Percentiles rank a stretch among this genome's conserved stretches.
These are phyloP conservation scores for Oedothorax gibbosus DNA, from an alignment of 1,140 invertebrate genomes.

Conservation along the genomic window DNA sequence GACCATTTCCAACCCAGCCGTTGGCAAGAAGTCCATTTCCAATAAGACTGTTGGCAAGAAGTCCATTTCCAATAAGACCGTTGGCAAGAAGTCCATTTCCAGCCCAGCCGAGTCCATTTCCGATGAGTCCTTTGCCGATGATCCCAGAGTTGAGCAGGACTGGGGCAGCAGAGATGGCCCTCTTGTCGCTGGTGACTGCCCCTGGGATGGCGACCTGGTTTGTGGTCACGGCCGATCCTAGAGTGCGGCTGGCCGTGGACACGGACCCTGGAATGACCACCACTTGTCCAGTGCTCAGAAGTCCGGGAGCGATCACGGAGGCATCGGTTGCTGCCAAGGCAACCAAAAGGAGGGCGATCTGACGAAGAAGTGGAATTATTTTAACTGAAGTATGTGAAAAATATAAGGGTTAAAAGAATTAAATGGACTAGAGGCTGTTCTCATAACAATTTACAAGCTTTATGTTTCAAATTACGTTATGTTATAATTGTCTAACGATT, in stretches of 20 bases:
- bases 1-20: neutral
- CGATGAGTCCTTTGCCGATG: slow-evolving; percentile 3
- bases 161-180: neutral
- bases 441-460: too few species aligned
- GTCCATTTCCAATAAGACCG: neutral
- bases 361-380: neutral
- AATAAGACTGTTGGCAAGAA: slow-evolving; percentile 13
- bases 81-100: neutral
- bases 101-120: neutral
- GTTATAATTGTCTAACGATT: too few species aligned
- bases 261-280: neutral
- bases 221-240: neutral
- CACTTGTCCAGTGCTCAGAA: slow-evolving; percentile 2
- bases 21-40: neutral
- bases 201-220: slow-evolving; percentile 9
- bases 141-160: neutral
- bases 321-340: slow-evolving; percentile 1
- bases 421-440: too few species aligned
- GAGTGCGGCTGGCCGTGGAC: neutral
- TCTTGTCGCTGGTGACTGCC: slow-evolving; percentile 29
- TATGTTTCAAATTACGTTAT: too few species aligned
- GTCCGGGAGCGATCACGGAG: neutral
- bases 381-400: neutral
- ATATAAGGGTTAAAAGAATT: too few species aligned
- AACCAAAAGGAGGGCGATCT: slow-evolving; percentile 12